A percentile compares a stretch with the other conserved stretches of the same genome.
These are phyloP conservation scores for Drosophila murphyi DNA, from an alignment of 1,140 invertebrate genomes.

Conservation along the genomic window DNA sequence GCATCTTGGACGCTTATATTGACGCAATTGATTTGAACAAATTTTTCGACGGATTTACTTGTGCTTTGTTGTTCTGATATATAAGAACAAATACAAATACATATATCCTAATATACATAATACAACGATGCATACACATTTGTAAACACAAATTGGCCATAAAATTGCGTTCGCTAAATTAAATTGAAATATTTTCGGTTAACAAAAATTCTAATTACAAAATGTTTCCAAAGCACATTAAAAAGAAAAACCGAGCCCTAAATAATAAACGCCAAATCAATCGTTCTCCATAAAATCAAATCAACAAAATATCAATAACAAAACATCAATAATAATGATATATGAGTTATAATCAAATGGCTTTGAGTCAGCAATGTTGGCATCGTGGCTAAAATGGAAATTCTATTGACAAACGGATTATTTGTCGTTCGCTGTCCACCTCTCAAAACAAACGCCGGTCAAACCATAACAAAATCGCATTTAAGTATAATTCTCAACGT, in stretches of 20 bases:
- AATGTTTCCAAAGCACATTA: constrained; percentile 2
- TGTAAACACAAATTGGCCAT: constrained; percentile 69
- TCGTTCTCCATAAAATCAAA: constrained; percentile 51
- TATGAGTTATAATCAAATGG: constrained; percentile 32
- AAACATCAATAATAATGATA: constrained; percentile 24
- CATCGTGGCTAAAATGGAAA: constrained; percentile 45
- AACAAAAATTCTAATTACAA: constrained; percentile 68
- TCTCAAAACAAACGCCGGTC: constrained; percentile 12
- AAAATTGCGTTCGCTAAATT: constrained; percentile 50
- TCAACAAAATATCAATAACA: constrained; percentile 14
- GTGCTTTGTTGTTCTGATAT: constrained; percentile 60
- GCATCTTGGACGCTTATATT: constrained; percentile 67
- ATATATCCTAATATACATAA: constrained; percentile 7
- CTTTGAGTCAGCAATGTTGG: background rate
- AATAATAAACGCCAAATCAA: constrained; percentile 33
- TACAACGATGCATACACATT: constrained; percentile 23
- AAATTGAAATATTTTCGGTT: constrained; percentile 32
- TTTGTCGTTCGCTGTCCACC: constrained; percentile 32
- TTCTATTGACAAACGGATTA: constrained; percentile 77
- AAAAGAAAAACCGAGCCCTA: constrained; percentile 7
- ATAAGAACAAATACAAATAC: constrained; percentile 15
- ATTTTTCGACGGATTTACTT: constrained; percentile 52
- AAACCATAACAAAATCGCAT: constrained; percentile 50
- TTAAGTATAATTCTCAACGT: constrained; percentile 49
- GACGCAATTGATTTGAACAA: constrained; percentile 74